A percentile compares a stretch with the other conserved stretches of the same genome.
These are phyloP conservation scores for Trichoplax adhaerens DNA, from an alignment of 37 sponge, comb jelly and placozoan species.

Conservation along the genomic window DNA sequence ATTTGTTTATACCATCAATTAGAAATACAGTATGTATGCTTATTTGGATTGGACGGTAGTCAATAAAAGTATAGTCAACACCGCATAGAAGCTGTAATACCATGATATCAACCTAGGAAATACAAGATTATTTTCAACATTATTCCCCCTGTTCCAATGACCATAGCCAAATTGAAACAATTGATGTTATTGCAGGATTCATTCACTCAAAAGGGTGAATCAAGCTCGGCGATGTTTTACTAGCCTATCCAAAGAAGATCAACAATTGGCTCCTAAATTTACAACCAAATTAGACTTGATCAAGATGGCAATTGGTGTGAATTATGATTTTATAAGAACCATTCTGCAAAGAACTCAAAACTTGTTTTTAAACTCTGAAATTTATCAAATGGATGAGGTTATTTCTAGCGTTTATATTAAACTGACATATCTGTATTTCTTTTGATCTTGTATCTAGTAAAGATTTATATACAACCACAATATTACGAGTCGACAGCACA, in stretches of 20 bases:
- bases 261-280: conserved; percentile 30
- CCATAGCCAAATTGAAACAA: too few relatives aligned
- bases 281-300: conserved; percentile 21
- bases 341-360: conserved; percentile 36
- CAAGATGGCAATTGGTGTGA: conserved; percentile 31
- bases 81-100: conserved; percentile 12
- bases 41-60: neutral
- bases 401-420: conserved; percentile 11
- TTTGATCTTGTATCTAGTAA: too few relatives aligned
- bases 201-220: conserved; percentile 18
- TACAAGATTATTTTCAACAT: neutral
- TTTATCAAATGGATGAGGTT: conserved; percentile 13
- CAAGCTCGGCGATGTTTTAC: conserved; percentile 24
- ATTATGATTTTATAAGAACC: conserved; percentile 42
- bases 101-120: neutral
- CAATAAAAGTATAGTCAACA: neutral
- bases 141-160: neutral
- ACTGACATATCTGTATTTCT: too few relatives aligned
- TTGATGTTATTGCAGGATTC: neutral
- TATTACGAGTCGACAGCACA: too few relatives aligned
- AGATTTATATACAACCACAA: too few relatives aligned
- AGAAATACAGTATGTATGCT: too few relatives aligned
- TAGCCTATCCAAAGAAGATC: conserved; percentile 38
- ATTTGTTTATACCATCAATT: too few relatives aligned
- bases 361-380: conserved; percentile 57